Base-by-base conservation (phyloP, 2,113 vertebrate species). In the Solenodon paradoxus region DNA sequence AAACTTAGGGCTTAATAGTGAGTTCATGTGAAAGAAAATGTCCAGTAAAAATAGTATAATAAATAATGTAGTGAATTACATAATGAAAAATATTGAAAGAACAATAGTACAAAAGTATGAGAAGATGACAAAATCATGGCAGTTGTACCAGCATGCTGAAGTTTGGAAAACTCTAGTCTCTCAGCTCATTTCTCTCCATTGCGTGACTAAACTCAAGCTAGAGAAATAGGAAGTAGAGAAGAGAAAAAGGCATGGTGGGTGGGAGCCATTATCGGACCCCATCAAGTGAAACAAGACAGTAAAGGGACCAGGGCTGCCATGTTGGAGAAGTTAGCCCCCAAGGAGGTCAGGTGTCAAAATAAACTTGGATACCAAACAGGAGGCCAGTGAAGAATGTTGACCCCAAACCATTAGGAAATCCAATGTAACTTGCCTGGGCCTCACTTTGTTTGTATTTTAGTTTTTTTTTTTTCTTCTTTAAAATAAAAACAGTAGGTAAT, bases 41-140 rank as follows among this genome's bases (percentile, higher is more conserved):
- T 12, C 69, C 30, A 75, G 51, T 82, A 81, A 89, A 75, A 89
- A 86, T 9, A n/a, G 45, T 53, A 47, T 69, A 77, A 30, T 71
- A 83, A 86, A 55, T 96, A 75, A 80, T 59, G 88, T 30, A 38
- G 55, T 78, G 24, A 81, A 24, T 35, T 64, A 86, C 38, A 77
- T 95, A 45, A 81, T 90, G 79, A 71, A 78, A 92, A 81, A 82
- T 55, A 68, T n/a, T 75, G 80, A 94, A 63, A 85, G 55, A 95
- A 51, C 26, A 49, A 86, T 59, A 69, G 51, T 28, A 57, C 26
- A 78, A 26, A 64, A 47, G 30, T 28, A 74, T 79, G 16, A 90
- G 51, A 91, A 69, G 66, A 84, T 68, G 57, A 57, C 32, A 53
- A 7, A 75, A 63, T 45, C 38, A n/a, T 78, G 24, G 82, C 40